Conservation (phyloP, 2,797 vertebrate species). For the Carcharodon carcharias region DNA sequence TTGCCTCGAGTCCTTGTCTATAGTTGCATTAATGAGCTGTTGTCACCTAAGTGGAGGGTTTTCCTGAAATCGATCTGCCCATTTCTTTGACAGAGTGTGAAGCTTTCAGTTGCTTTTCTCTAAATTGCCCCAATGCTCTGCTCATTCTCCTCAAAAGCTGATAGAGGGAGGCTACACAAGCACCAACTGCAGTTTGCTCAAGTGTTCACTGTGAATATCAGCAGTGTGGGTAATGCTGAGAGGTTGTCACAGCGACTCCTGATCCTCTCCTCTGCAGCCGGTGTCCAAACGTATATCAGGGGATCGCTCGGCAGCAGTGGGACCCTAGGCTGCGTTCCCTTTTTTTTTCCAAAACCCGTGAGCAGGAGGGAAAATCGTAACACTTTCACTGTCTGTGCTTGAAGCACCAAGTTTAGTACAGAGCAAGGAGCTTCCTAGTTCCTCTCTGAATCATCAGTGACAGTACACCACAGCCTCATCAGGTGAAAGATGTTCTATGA, state of each 20-base stretch:
- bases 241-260: no score
- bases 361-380: background rate
- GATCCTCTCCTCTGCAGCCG: background rate
- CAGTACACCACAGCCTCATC: background rate
- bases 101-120: background rate
- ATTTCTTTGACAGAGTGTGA: background rate
- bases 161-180: background rate
- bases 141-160: no score
- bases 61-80: background rate
- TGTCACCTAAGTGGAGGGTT: no score
- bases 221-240: no score
- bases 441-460: background rate
- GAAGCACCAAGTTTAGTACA: no score
- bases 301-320: background rate
- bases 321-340: background rate
- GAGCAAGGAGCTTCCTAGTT: background rate
- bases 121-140: background rate
- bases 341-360: background rate
- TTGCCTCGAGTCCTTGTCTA: no score
- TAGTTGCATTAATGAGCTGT: no score
- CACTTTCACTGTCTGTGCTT: background rate
- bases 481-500: background rate
- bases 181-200: no score
- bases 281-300: background rate
- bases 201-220: no score